Evolutionary conservation across 2,113 vertebrate genomes (phyloP), one percentile per base, ranked within the genome.

Genomic region (Gnathonemus echidnorhynchus): DNA sequence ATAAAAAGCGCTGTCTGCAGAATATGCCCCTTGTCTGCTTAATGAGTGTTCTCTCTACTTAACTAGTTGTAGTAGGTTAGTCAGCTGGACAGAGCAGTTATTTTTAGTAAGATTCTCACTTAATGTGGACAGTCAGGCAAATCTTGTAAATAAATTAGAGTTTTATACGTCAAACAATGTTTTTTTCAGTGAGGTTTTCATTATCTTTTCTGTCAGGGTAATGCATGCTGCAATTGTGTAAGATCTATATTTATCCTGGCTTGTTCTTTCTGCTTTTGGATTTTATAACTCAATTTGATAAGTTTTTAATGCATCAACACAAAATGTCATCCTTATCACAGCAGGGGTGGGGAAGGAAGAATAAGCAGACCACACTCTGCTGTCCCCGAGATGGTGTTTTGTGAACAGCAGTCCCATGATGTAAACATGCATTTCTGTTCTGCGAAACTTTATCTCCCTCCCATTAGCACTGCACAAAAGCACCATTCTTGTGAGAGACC

Each of bases 381-480:
- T 89, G 62, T 93, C 94, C 94, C 96, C 95, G 95, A 96, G 97
- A 98, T 97, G 96, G 94, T 89, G 92, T 97, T 98, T 97, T 96
- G 95, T 97, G 95, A 95, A 95, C 94, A 94, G 95, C 96, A 96
- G 97, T 97, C 96, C 96, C 93, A 93, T 97, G 96, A 97, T 97
- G 96, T 97, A 98, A 98, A 98, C 97, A 97, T 96, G 95, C 96
- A 96, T 96, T 96, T 96, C 96, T 95, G 95, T 93, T 95, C 96
- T 96, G 96, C 96, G 95, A 97, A 98, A 97, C 97, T 97, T 97
- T 98, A 98, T 98, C 96, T 91, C 95, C 95, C 95, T 95, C 96
- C 97, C 96, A 97, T 96, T 97, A 96, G 95, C 90, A 24, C 92
- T 93, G 86, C 93, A 98, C 97, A 99, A 98, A 98, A 96, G 96